Evolutionary conservation across 2,113 vertebrate genomes (phyloP).

Genomic region (Pao palembangensis): DNA sequence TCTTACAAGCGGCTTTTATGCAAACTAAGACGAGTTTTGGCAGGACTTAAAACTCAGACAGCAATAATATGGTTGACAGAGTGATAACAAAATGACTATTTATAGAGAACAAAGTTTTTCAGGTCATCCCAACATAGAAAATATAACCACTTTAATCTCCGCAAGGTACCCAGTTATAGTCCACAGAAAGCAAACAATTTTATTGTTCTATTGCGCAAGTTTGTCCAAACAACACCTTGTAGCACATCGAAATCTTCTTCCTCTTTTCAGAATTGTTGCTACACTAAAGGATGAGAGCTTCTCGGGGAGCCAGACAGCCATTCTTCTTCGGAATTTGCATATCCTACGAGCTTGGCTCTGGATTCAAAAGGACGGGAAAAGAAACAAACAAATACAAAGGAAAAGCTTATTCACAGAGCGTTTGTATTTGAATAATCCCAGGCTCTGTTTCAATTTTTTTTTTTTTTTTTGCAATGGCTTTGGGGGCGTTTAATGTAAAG

Average conservation of each 20-base stretch:
- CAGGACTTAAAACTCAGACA: constrained; percentile 41
- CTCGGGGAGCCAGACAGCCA: constrained; percentile 63
- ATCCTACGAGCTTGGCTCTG: constrained; percentile 61
- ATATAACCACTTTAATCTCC: constrained; percentile 42
- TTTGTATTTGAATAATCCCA: constrained; percentile 72
- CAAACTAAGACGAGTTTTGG: constrained; percentile 28
- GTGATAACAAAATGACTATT: constrained; percentile 39
- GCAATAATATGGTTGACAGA: constrained; percentile 26
- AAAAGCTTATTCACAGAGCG: constrained; percentile 58
- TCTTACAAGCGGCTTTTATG: constrained; percentile 43
- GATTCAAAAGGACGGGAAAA: constrained; percentile 62
- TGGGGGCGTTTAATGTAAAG: constrained; percentile 37
- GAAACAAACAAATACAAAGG: constrained; percentile 64
- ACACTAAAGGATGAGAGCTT: constrained; percentile 58
- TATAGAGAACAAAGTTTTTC: constrained; percentile 47
- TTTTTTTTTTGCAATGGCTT: constrained; percentile 25
- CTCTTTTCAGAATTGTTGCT: constrained; percentile 44
- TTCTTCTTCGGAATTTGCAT: constrained; percentile 69
- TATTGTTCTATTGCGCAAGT: constrained; percentile 23
- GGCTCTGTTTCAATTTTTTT: constrained; percentile 40
- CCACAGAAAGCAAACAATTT: constrained; percentile 38
- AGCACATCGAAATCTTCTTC: constrained; percentile 44
- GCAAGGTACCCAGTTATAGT: constrained; percentile 44
- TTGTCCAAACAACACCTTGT: constrained; percentile 51
- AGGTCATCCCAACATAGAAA: constrained; percentile 39